phyloP scores from a whole-genome alignment of 2,113 vertebrate species.

The Sander lucioperca region DNA sequence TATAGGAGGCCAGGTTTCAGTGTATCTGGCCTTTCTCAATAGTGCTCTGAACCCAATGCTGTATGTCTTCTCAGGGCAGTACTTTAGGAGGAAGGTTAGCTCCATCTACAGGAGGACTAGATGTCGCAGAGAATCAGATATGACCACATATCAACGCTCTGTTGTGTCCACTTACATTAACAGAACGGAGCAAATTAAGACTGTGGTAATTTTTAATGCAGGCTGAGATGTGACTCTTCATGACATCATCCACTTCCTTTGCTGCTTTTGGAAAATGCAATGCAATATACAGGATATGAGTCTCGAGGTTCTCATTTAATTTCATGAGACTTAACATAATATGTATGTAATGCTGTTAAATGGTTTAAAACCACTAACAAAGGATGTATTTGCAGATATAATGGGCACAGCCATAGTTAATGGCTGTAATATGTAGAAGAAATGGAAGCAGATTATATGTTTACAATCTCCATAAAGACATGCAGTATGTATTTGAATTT shows the following conservation, averaged over 20 bases:
- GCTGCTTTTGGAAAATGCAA: constrained; percentile 8
- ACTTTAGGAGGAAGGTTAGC: constrained; percentile 89
- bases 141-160: constrained; percentile 71
- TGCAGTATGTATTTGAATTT: background rate
- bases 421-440: constrained; percentile 14
- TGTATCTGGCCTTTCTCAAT: constrained; percentile 89
- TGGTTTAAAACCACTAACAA: background rate
- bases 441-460: constrained; percentile 13
- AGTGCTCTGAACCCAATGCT: constrained; percentile 93
- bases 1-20: constrained; percentile 83
- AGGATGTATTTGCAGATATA: constrained; percentile 17
- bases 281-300: constrained; percentile 5
- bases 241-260: background rate
- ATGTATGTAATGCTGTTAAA: background rate
- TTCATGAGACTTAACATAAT: constrained; percentile 16
- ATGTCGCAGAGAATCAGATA: constrained; percentile 71
- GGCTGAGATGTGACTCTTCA: constrained; percentile 13
- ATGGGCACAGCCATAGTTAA: constrained; percentile 16
- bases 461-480: background rate
- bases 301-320: background rate
- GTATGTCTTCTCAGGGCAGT: constrained; percentile 92
- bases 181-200: constrained; percentile 75
- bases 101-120: constrained; percentile 82
- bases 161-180: constrained; percentile 76
- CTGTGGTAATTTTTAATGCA: constrained; percentile 48